These are phyloP conservation scores for Fragum fragum DNA, from an alignment of 2,888 invertebrate genomes.

Conservation along the genomic window DNA sequence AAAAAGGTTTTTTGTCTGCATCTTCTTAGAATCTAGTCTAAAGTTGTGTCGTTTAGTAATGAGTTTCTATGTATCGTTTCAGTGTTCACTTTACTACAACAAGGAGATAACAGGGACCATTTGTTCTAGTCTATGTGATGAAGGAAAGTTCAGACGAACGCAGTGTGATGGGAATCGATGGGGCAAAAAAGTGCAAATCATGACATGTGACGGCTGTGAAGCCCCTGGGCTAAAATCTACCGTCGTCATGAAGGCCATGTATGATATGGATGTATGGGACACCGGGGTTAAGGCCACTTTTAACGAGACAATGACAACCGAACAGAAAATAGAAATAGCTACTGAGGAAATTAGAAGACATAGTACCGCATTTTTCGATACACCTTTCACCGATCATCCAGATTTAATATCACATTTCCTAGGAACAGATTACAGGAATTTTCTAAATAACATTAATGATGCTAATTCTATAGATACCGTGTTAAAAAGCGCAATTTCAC, in stretches of 20 bases:
- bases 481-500: slow-evolving; percentile 8
- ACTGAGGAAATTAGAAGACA: not conserved
- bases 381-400: not conserved
- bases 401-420: slow-evolving; percentile 18
- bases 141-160: not conserved
- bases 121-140: slow-evolving; percentile 14
- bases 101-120: slow-evolving; percentile 5
- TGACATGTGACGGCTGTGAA: slow-evolving; percentile 14
- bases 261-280: slow-evolving; percentile 6
- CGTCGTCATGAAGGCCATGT: slow-evolving; percentile 19
- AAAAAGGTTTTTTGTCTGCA: too few relatives aligned
- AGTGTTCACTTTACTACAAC: slow-evolving; percentile 9
- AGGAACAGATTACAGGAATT: not conserved
- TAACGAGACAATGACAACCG: not conserved
- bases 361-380: not conserved
- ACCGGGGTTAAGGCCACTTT: slow-evolving; percentile 1
- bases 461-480: not conserved
- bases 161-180: slow-evolving; percentile 23
- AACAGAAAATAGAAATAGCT: slow-evolving; percentile 11
- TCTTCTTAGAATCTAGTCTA: not conserved
- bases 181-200: slow-evolving; percentile 20
- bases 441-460: not conserved
- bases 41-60: too few relatives aligned
- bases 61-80: not conserved
- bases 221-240: slow-evolving; percentile 1